Conservation (phyloP, 2,113 vertebrate species). For the Hiodon alosoides region DNA sequence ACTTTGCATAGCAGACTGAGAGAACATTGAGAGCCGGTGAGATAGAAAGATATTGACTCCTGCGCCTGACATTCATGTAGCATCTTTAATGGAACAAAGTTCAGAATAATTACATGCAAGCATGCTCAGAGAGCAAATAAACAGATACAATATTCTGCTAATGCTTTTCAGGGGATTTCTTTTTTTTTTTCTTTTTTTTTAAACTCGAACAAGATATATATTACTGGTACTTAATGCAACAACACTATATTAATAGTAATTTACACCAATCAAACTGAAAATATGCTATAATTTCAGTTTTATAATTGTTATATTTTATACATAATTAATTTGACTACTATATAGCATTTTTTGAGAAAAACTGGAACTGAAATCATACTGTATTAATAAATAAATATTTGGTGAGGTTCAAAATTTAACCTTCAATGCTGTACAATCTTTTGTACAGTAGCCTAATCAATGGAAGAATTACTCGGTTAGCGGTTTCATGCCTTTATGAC, state of each 20-base stretch:
- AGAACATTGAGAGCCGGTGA: not conserved
- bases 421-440: too few species aligned
- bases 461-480: too few species aligned
- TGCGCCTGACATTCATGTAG: not conserved
- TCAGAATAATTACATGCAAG: not conserved
- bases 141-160: slow-evolving; percentile 5
- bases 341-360: too few species aligned
- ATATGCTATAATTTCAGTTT: too few species aligned
- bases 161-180: not conserved
- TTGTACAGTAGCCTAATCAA: too few species aligned
- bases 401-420: too few species aligned
- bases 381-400: too few species aligned
- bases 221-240: not conserved
- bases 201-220: not conserved
- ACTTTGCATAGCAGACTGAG: not conserved
- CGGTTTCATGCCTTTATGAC: too few species aligned
- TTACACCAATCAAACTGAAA: not conserved
- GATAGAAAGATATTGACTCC: not conserved
- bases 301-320: too few species aligned
- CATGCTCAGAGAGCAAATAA: slow-evolving; percentile 1
- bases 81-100: not conserved
- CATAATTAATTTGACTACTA: too few species aligned
- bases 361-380: too few species aligned
- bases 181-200: too few species aligned
- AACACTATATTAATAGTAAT: not conserved